Base-by-base conservation (phyloP, 1,140 invertebrate species). In the Oedothorax gibbosus region DNA sequence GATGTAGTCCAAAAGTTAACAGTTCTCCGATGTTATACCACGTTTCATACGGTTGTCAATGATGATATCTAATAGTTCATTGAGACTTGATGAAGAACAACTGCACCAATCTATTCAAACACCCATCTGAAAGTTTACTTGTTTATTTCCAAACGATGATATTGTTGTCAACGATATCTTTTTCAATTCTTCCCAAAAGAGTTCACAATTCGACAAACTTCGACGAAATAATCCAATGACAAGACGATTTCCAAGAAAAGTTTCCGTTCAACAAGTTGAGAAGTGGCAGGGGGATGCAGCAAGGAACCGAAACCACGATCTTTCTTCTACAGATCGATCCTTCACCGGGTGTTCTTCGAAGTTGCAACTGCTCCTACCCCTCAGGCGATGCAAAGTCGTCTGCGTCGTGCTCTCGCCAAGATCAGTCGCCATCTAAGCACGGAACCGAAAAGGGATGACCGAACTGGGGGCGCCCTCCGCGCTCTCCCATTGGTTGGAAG, bases 391-490 rank as follows among this genome's bases (percentile, higher is more conserved):
- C 72, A 35, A 18, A 14, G 51, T 53, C 53, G 53, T n/a, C n/a
- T 57, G 54, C 57, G 72, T 57, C 18, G 64, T 49, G 72, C 80
- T 57, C 73, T 57, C 49, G 62, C 20, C 50, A 51, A 51, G 50
- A 50, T 56, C 56, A 21, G 56, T 75, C 72, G 72, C 81, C 72
- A 84, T 84, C 81, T 75, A 65, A 82, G 54, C 73, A 82, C 71
- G 78, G 65, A 49, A 81, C 53, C 56, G 20, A 68, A 51, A 12
- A 18, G 62, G 65, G 20, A 62, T 20, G 49, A 56, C 20, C 21
- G 71, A 62, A 56, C 68, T 72, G 76, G 81, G 69, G 81, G 81
- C 81, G 81, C 81, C 72, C 81, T 84, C 72, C 50, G 69, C 18
- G 9, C n/a, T 3, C 10, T 66, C 5, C 12, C 81, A 84, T 84